Percentiles rank a stretch among this genome's conserved stretches.
phyloP scores from a whole-genome alignment of 2,888 invertebrate species.

The Temnothorax ravouxi region DNA sequence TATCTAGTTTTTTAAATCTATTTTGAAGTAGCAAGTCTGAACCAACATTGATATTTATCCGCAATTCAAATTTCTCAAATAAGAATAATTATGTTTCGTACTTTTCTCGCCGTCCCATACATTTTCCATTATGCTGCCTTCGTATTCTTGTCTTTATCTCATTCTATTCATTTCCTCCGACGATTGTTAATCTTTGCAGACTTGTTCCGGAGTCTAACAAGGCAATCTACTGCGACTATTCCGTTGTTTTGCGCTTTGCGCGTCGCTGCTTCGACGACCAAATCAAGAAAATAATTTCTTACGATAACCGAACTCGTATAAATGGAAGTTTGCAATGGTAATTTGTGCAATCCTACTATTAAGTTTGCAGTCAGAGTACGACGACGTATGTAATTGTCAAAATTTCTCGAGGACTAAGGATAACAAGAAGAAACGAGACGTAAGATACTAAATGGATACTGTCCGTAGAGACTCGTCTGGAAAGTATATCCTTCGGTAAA shows the following conservation, averaged over 20 bases:
- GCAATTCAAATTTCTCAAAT: constrained; percentile 8
- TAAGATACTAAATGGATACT: constrained; percentile 29
- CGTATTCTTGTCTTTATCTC: constrained; percentile 51
- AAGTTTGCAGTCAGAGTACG: constrained; percentile 55
- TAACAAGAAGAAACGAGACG: constrained; percentile 22
- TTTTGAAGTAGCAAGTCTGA: neutral
- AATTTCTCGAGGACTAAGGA: constrained; percentile 8
- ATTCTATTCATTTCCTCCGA: constrained; percentile 48
- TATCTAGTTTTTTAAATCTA: neutral
- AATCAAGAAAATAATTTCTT: constrained; percentile 63
- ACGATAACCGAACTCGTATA: constrained; percentile 46
- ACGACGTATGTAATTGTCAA: neutral
- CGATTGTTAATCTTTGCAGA: constrained; percentile 55
- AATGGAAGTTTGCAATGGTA: constrained; percentile 58
- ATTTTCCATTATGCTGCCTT: constrained; percentile 45
- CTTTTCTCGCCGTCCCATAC: constrained; percentile 31
- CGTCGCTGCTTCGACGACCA: constrained; percentile 36
- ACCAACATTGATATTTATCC: constrained; percentile 13
- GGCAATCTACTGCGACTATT: constrained; percentile 56
- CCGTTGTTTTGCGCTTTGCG: constrained; percentile 45
- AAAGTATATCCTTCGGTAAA: constrained; percentile 36
- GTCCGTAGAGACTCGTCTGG: constrained; percentile 37
- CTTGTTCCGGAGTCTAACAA: constrained; percentile 57
- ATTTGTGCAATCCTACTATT: constrained; percentile 49
- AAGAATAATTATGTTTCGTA: constrained; percentile 23